Base-by-base conservation (phyloP, 2,797 vertebrate species). In the Sibirionetta formosa region DNA sequence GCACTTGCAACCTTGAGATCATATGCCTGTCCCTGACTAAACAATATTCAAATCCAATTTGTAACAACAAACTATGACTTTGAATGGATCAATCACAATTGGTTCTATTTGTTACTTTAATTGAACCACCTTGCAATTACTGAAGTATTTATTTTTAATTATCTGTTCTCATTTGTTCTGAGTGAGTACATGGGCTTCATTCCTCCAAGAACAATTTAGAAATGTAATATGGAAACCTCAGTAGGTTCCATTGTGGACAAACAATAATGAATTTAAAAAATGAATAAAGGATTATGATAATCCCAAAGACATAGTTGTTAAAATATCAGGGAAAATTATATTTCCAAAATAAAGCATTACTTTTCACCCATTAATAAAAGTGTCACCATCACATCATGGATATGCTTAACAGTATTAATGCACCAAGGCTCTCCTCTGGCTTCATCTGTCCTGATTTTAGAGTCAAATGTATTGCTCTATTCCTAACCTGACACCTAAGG, bases 51-150 rank as follows among this genome's bases (percentile, higher is more conserved):
- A 97, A 96, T 83, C 36, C 56, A 90, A 53, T 96, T 84, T 84
- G 65, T 94, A 93, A 95, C 91, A 97, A 96, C 95, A 93, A 96
- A 84, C 36, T 71, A 35, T 46, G 63, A 84, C 83, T 95, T 94
- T 91, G 58, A 86, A 88, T 79, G 88, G 86, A 93, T 96, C 94
- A 88, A 58, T 94, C 50, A 89, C 58, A 84, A 87, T 71, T 24
- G 11, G 12, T 79, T 91, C 48, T 80, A 94, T 96, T 92, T 92
- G 75, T 94, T 86, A 70, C 70, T 94, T 96, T 97, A 97, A 94
- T 93, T 92, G 85, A 92, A 87, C 68, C 15, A 68, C 88, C 88
- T 96, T 93, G 64, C 92, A 95, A 95, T 95, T 96, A 86, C 56
- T 77, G 38, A 91, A 85, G 42, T 87, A 82, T 96, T 93, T 90